A percentile compares a stretch with the other conserved stretches of the same genome.
Evolutionary conservation across 1,140 invertebrate species (phyloP).

Genomic region (Neodiprion virginianus): DNA sequence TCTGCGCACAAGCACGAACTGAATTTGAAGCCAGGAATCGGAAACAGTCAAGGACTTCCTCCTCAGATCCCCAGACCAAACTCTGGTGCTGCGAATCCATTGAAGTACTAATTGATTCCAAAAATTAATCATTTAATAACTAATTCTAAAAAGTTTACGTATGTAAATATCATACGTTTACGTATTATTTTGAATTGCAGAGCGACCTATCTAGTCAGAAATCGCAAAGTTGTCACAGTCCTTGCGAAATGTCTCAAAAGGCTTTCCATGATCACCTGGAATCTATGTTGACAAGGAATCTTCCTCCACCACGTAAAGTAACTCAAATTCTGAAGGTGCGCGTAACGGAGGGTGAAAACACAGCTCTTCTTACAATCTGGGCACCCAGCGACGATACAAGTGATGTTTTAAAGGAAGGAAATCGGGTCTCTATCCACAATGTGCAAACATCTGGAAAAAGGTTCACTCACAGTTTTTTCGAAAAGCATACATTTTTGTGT

Average conservation of each 20-base stretch:
- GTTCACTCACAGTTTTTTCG: constrained; percentile 54
- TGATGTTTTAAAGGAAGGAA: constrained; percentile 66
- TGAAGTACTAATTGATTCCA: no score
- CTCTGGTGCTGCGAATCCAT: no score
- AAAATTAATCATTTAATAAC: no score
- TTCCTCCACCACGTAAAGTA: constrained; percentile 52
- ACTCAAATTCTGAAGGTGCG: constrained; percentile 63
- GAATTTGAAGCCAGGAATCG: constrained; percentile 30
- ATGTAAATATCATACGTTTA: no score
- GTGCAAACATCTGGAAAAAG: constrained; percentile 59
- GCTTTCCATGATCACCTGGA: constrained; percentile 41
- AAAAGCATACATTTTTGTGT: constrained; percentile 40
- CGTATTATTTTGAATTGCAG: no score
- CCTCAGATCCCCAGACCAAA: no score
- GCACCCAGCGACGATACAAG: constrained; percentile 63
- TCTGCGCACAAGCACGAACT: constrained; percentile 45
- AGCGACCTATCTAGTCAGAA: no score
- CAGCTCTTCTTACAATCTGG: constrained; percentile 67
- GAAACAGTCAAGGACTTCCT: constrained; percentile 32
- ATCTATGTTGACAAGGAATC: constrained; percentile 40
- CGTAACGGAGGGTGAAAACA: constrained; percentile 54
- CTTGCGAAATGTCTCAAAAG: constrained; percentile 29
- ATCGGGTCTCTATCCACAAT: constrained; percentile 57
- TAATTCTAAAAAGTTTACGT: no score
- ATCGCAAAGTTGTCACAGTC: not conserved